A percentile compares a stretch with the other conserved stretches of the same genome.
Conservation (phyloP, 1,140 invertebrate species). For the Batillaria attramentaria region DNA sequence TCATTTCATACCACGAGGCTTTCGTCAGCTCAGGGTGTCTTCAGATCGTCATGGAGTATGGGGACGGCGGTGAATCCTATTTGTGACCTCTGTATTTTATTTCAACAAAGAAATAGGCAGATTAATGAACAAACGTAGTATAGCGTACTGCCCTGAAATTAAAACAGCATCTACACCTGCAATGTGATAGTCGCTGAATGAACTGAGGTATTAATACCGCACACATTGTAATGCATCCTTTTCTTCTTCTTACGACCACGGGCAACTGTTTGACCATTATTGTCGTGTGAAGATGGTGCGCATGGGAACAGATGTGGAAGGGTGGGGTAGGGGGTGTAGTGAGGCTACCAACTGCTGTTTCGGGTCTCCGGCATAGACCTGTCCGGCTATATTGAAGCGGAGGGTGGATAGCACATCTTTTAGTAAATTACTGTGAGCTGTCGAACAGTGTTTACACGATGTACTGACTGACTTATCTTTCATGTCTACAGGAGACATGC, state of each 20-base stretch:
- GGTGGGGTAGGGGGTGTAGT: too few relatives aligned
- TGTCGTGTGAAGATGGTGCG: too few relatives aligned
- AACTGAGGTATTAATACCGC: too few relatives aligned
- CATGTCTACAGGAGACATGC: conserved; percentile 55
- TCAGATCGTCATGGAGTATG: conserved; percentile 76
- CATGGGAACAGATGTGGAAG: neutral
- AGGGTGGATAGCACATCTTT: too few relatives aligned
- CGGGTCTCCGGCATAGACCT: too few relatives aligned
- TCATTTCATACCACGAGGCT: conserved; percentile 72
- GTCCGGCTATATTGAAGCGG: too few relatives aligned
- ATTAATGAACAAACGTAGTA: neutral
- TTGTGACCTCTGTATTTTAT: neutral
- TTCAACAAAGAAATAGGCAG: neutral
- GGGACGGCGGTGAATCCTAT: conserved; percentile 70
- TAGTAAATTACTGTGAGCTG: too few relatives aligned
- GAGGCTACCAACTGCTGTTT: too few relatives aligned
- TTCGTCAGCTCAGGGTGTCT: conserved; percentile 69
- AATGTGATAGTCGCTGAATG: too few relatives aligned
- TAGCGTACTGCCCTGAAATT: neutral
- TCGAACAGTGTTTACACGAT: too few relatives aligned
- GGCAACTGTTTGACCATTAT: neutral
- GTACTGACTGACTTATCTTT: conserved; percentile 10
- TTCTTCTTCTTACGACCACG: neutral
- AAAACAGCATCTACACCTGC: neutral
- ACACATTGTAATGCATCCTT: too few relatives aligned